Evolutionary conservation across 2,888 invertebrate species (phyloP), one percentile per base, ranked within the genome.

Genomic region (Petrolisthes cinctipes): DNA sequence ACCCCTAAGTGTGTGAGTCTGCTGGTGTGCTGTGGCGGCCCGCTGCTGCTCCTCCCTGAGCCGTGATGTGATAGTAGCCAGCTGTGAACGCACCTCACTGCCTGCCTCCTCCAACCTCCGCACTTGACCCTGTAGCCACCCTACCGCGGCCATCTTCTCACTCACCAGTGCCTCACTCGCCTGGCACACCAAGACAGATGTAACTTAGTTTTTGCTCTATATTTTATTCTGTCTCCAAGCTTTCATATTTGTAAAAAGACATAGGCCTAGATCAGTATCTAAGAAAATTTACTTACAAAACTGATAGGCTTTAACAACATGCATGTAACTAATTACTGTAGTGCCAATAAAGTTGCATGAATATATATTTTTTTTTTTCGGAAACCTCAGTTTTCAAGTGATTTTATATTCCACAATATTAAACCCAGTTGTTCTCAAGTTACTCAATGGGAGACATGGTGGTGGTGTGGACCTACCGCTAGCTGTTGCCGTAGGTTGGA

Each of bases 401-500:
- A 37, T 37, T 37, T 37, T 37, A 37, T 37, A 37, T 37, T 37
- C 37, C 37, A 37, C 37, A 37, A 37, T 37, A 37, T 37, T 37
- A 37, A 37, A 37, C 37, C 37, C 37, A 37, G 37, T 37, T 37
- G 37, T 37, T 37, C 37, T 37, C 37, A 37, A 37, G 2, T 37
- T 37, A 37, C 37, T 37, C 0, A 61, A 61, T 61, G 61, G 17
- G 61, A 61, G 61, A 51, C 51, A 6, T 17, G 57, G 14, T 61
- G 37, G 37, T 37, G 37, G 75, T 78, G 14, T 53, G 57, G 37
- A 88, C 88, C 20, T 73, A 89, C 89, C 51, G 89, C 89, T 56
- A 89, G 68, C 66, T 89, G 89, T 54, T 89, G 89, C 23, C 87
- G 83, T 14, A 89, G 85, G 75, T 89, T 89, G 57, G 87, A 85